Base-by-base conservation (phyloP, 2,888 invertebrate species). In the Erebia aethiops region DNA sequence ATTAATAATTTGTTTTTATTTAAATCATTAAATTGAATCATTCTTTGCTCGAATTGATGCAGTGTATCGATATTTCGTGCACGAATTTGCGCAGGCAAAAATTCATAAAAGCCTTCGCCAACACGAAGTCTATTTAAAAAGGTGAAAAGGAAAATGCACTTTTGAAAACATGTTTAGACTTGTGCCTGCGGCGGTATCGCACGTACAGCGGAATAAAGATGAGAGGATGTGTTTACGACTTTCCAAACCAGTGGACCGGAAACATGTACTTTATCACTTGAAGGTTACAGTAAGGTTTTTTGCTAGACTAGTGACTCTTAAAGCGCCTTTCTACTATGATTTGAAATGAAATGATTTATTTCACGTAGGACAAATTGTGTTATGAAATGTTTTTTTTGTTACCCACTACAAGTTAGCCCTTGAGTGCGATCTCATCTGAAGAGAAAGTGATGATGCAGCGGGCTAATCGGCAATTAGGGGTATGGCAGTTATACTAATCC, bases 71-170 rank as follows among this genome's bases (percentile, higher is more conserved):
- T 4, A 51, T n/a, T n/a, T n/a, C 52, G 52, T 7, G n/a, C n/a
- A 7, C 14, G n/a, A n/a, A 14, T 51, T 43, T 43, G 8, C 10
- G 8, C 14, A 51, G 1, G 51, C n/a, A 7, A 14, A 49, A 16
- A 54, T 54, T 54, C 10, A 18, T 54, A 18, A 10, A 10, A 3
- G 2, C 16, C 2, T 11, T 54, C 3, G 10, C 18, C 10, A 54
- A 54, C 16, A 16, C 9, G 18, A 18, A 54, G 18, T 54, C 71
- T n/a, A n/a, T 74, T 75, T 64, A 65, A 73, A 73, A 74, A 75
- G 73, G 75, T 75, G 74, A 75, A 75, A 76, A 76, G 77, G 76
- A 77, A 77, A 77, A 75, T 75, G 77, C 76, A 75, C 72, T 77
- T 77, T 76, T 76, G 71, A 74, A 74, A 72, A 74, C 71, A 74